Evolutionary conservation across 2,797 vertebrate species (phyloP).

Genomic region (Naso thynnoides): DNA sequence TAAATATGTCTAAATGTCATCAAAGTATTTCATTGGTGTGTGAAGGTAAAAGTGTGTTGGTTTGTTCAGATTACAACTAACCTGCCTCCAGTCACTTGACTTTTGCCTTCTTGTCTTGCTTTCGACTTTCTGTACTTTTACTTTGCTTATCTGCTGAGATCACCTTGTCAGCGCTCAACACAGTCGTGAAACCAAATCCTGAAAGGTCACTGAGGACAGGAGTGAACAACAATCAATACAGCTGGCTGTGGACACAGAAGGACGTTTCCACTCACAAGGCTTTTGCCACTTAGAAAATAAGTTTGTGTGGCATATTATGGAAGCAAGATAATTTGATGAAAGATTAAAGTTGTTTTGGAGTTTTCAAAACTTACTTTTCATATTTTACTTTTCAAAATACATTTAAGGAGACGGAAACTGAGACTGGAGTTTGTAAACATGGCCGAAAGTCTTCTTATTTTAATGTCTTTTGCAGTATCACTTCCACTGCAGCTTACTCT

Average conservation of each 20-base stretch:
- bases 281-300: slow-evolving; percentile 53
- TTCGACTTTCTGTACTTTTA: slow-evolving; percentile 38
- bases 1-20: too few species aligned
- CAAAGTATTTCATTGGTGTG: too few species aligned
- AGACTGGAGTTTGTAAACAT: neutral
- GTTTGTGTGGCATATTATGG: slow-evolving; percentile 16
- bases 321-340: neutral
- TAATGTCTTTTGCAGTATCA: neutral
- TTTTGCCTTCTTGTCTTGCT: too few species aligned
- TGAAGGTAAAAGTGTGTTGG: neutral
- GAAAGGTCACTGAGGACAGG: slow-evolving; percentile 58
- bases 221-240: slow-evolving; percentile 58
- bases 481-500: slow-evolving; percentile 18
- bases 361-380: neutral
- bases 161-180: slow-evolving; percentile 45
- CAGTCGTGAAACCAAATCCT: slow-evolving; percentile 55
- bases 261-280: slow-evolving; percentile 46
- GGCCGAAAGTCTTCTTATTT: neutral
- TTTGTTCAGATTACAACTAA: slow-evolving; percentile 19
- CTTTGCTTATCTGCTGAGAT: slow-evolving; percentile 46
- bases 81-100: neutral
- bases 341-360: slow-evolving; percentile 14
- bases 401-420: neutral
- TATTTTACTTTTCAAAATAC: neutral
- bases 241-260: slow-evolving; percentile 49